A percentile compares a stretch with the other conserved stretches of the same genome.
These are phyloP conservation scores for Mirounga angustirostris DNA, from an alignment of 2,113 vertebrate genomes.

Conservation along the genomic window DNA sequence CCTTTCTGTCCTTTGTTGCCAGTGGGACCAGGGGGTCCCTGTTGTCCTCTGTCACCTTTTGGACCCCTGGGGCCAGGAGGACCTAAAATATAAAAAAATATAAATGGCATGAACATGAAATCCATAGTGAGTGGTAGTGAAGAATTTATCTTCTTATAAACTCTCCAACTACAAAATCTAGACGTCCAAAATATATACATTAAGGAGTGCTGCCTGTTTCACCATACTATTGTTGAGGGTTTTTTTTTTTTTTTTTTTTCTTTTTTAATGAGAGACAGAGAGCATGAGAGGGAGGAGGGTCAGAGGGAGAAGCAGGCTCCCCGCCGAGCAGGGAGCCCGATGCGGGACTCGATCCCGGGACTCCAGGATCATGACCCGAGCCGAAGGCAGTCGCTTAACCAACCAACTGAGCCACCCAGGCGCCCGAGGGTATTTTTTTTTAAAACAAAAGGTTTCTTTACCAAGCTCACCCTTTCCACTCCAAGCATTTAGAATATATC, in stretches of 20 bases:
- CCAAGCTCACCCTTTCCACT: not conserved
- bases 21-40: conserved; percentile 91
- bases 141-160: conserved; percentile 42
- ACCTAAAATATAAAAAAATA: conserved; percentile 88
- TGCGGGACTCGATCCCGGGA: too few species aligned
- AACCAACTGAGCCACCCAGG: too few species aligned
- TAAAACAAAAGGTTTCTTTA: not conserved
- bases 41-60: conserved; percentile 95
- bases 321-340: too few species aligned
- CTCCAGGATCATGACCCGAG: too few species aligned
- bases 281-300: too few species aligned
- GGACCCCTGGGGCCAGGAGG: conserved; percentile 96
- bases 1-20: conserved; percentile 96
- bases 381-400: too few species aligned
- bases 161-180: not conserved
- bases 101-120: not conserved
- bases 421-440: not conserved
- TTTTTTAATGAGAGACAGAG: too few species aligned
- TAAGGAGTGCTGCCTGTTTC: not conserved
- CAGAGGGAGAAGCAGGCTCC: too few species aligned
- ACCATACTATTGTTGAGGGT: not conserved
- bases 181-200: not conserved
- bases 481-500: not conserved
- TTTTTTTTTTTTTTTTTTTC: not conserved
- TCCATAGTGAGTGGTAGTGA: not conserved